Percentiles rank a stretch among this genome's conserved stretches.
phyloP scores from a whole-genome alignment of 2,113 vertebrate species.

The Phalacrocorax aristotelis region DNA sequence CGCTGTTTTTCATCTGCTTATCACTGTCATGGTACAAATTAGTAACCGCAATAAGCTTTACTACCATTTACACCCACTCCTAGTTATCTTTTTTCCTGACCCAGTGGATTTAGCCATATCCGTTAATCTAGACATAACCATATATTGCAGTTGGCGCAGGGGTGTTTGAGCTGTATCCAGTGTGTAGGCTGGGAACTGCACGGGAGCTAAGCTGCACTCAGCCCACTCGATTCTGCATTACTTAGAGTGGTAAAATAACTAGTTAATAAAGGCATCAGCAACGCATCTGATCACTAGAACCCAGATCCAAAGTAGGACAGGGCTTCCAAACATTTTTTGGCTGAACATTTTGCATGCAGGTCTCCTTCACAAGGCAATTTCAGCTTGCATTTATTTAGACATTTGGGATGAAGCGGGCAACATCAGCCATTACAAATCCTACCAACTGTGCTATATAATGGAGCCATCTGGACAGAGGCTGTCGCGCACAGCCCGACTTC shows the following conservation, averaged over 20 bases:
- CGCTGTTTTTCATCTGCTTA: not conserved
- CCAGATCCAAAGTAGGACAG: not conserved
- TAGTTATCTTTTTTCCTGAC: not conserved
- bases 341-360: not conserved
- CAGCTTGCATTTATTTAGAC: not conserved
- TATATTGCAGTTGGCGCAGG: not conserved
- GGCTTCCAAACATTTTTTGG: not conserved
- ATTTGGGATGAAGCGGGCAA: not conserved
- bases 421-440: not conserved
- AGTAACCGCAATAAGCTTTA: not conserved
- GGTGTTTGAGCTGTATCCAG: not conserved
- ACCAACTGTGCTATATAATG: not conserved
- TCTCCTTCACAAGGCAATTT: not conserved
- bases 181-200: not conserved
- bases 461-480: not conserved
- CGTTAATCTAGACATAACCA: not conserved
- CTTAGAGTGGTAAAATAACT: not conserved
- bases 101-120: not conserved
- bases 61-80: not conserved
- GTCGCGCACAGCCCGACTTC: accelerated
- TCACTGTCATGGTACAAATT: not conserved
- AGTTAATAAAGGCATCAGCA: not conserved
- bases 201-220: not conserved
- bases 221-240: not conserved
- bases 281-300: not conserved